A percentile compares a stretch with the other conserved stretches of the same genome.
Evolutionary conservation across 2,888 invertebrate species (phyloP).

Genomic region (Caenorhabditis becei): DNA sequence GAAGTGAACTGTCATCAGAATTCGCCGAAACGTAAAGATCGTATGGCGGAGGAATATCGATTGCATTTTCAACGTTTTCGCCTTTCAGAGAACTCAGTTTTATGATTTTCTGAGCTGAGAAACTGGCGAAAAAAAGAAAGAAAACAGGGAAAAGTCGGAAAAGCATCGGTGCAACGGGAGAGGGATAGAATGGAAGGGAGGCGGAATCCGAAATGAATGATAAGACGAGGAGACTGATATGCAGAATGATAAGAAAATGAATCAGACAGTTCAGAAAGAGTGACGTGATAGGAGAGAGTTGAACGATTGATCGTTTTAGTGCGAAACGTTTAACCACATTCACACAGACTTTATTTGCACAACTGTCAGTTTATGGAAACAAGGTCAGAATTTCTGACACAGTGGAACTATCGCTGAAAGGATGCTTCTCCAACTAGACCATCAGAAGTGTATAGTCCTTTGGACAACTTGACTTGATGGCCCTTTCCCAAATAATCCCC

Average conservation of each 20-base stretch:
- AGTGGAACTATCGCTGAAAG: too few species aligned
- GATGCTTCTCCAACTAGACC: too few species aligned
- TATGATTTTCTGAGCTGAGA: background rate
- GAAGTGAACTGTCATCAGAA: background rate
- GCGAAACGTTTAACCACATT: too few species aligned
- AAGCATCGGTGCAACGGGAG: background rate
- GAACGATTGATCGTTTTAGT: too few species aligned
- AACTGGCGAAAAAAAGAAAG: background rate
- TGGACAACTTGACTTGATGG: too few species aligned
- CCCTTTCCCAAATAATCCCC: too few species aligned
- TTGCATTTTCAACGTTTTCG: background rate
- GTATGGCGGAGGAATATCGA: background rate
- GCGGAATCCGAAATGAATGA: background rate
- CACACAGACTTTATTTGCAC: too few species aligned
- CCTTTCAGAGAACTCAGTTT: background rate
- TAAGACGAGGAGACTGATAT: background rate
- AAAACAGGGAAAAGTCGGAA: background rate
- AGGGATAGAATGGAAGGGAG: background rate
- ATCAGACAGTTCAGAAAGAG: background rate
- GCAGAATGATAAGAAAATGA: constrained; percentile 1
- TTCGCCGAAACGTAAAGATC: background rate
- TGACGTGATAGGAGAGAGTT: too few species aligned
- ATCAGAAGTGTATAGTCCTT: too few species aligned
- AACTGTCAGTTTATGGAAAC: too few species aligned
- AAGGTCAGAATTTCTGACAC: too few species aligned